Conservation (phyloP, 2,797 vertebrate genomes). For the Paedocypris micromegethes region DNA sequence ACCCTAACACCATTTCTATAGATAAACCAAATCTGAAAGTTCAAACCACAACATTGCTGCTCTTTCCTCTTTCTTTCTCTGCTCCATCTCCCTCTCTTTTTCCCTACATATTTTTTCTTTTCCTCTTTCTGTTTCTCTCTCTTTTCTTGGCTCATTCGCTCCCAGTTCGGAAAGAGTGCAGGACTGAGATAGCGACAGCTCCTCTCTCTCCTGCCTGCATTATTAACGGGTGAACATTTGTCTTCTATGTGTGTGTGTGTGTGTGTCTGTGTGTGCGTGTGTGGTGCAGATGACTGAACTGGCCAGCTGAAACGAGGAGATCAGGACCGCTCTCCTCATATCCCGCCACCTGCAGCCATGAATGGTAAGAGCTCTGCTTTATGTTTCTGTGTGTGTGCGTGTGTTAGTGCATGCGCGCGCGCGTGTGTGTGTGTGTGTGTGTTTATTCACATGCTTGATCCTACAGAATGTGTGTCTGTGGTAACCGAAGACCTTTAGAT, state of each 20-base stretch:
- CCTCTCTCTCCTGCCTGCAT: slow-evolving; percentile 35
- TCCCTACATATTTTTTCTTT: not conserved
- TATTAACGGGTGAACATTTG: slow-evolving; percentile 44
- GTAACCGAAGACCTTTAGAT: slow-evolving; percentile 13
- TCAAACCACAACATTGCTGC: not conserved
- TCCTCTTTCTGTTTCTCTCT: slow-evolving; percentile 14
- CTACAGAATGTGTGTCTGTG: slow-evolving; percentile 7
- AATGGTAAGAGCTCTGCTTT: slow-evolving; percentile 45
- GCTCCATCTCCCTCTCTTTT: slow-evolving; percentile 2
- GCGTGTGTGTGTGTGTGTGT: slow-evolving; percentile 16
- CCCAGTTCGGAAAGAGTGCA: not conserved
- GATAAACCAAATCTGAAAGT: no score
- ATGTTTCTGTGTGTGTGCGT: slow-evolving; percentile 20
- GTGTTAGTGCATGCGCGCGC: not conserved
- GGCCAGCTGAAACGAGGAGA: slow-evolving; percentile 42
- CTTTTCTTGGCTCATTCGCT: not conserved
- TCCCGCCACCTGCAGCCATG: slow-evolving; percentile 46
- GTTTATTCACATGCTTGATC: not conserved
- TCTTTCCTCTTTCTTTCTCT: slow-evolving; percentile 11
- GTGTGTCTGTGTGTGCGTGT: slow-evolving; percentile 25
- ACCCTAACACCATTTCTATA: no score
- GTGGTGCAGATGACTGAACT: slow-evolving; percentile 40
- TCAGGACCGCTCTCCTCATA: slow-evolving; percentile 33
- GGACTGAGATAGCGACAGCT: slow-evolving; percentile 33
- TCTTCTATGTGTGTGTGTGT: slow-evolving; percentile 3